phyloP scores from a whole-genome alignment of 2,113 vertebrate species.

The Peromyscus polionotus region DNA sequence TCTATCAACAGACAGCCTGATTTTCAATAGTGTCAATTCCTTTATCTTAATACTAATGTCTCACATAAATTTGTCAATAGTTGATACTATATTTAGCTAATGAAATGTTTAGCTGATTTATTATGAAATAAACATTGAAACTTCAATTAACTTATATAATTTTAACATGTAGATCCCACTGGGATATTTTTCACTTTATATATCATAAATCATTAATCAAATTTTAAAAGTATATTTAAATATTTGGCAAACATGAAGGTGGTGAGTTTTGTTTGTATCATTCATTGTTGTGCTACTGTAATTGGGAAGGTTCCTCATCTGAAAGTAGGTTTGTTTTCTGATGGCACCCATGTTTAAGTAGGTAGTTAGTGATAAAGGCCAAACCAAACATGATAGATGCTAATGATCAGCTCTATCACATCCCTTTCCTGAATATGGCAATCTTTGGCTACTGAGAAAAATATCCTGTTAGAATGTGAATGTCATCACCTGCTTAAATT shows the following conservation, averaged over 20 bases:
- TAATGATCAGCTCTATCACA: neutral
- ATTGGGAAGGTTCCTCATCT: neutral
- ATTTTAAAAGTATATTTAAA: neutral
- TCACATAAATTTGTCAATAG: neutral
- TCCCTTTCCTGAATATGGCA: neutral
- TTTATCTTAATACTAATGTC: conserved; percentile 39
- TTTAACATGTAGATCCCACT: neutral
- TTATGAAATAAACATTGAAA: conserved; percentile 19
- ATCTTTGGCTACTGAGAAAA: neutral
- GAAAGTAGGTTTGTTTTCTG: neutral
- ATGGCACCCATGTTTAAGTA: neutral
- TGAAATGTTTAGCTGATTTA: neutral
- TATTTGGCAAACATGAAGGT: neutral
- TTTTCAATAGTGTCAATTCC: conserved; percentile 7
- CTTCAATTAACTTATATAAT: neutral
- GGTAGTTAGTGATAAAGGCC: neutral
- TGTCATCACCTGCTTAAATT: neutral
- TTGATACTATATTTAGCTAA: conserved; percentile 12
- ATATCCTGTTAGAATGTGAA: neutral
- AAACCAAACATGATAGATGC: neutral
- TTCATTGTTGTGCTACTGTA: neutral
- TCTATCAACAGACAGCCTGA: neutral
- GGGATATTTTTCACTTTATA: neutral
- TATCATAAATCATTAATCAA: neutral
- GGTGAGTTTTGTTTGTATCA: neutral